phyloP scores from a whole-genome alignment of 2,113 vertebrate genomes.

The Plestiodon gilberti region DNA sequence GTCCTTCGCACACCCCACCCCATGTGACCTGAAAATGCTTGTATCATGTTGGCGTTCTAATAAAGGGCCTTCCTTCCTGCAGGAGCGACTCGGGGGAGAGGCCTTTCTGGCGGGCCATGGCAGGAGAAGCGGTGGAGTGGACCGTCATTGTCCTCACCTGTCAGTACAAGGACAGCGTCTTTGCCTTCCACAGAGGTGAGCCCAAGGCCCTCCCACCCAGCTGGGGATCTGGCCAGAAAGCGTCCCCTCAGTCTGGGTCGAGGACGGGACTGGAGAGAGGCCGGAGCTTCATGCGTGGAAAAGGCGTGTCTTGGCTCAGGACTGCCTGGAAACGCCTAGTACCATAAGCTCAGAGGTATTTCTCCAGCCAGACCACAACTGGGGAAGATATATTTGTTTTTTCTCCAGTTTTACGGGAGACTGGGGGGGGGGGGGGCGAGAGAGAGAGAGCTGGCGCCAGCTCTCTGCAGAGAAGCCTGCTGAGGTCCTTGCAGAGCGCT shows the following conservation, averaged over 20 bases:
- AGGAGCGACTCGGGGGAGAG: background rate
- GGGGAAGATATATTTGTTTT: no score
- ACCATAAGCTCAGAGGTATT: no score
- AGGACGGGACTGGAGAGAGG: background rate
- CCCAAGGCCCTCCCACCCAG: no score
- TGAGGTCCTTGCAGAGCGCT: no score
- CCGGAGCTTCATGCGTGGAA: background rate
- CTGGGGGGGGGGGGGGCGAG: no score
- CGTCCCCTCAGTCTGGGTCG: background rate
- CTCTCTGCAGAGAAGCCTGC: no score
- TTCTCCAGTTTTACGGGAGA: no score
- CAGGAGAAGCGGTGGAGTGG: conserved; percentile 69
- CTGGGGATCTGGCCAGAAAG: background rate
- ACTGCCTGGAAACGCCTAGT: background rate
- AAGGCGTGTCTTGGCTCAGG: background rate
- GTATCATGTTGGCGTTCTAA: background rate
- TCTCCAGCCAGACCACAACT: no score
- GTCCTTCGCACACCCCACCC: background rate
- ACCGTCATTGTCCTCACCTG: conserved; percentile 87
- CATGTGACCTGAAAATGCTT: background rate
- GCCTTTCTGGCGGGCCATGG: conserved; percentile 39
- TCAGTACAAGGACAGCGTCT: conserved; percentile 85
- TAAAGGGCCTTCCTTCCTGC: background rate
- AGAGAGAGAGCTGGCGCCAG: no score
- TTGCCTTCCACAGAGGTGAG: conserved; percentile 87